Base-by-base conservation (phyloP, 2,888 invertebrate genomes). In the Steromphala cineraria region DNA sequence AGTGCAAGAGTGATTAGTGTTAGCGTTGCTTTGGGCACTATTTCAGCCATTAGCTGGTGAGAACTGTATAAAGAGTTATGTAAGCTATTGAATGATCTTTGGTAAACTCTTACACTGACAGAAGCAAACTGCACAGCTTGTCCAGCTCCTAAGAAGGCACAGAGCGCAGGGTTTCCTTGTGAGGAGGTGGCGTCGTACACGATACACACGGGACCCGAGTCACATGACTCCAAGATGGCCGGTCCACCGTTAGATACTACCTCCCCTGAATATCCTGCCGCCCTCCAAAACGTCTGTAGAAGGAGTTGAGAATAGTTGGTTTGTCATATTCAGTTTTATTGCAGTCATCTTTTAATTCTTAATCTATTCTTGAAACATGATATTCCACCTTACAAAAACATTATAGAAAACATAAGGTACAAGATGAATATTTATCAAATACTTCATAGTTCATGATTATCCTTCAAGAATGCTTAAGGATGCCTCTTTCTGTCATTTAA, bases 121-220 rank as follows among this genome's bases (percentile, higher is more conserved):
- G 83, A 85, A 36, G 87, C 78, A 90, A 90, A 91, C 78, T 91
- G 86, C 13, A 91, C 79, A 46, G 91, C 91, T 79, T 90, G 92
- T 17, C 87, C 79, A 0, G 92, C 94, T 28, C 92, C 93, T 36
- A 94, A 86, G 84, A 94, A 94, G 0, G 88, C 92, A 24, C 94
- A 90, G 13, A 94, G 82, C 19, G 94, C 94, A 36, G 94, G 93
- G 82, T 89, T 92, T 0, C 91, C 92, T 77, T 87, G 86, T 53
- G 80, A 53, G n/a, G 91, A 87, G 0, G 93, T 92, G 21, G 90
- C 92, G 87, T 94, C 94, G 86, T 91, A 93, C 4, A 90, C 88
- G 24, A 93, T 83, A 85, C 92, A 88, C 19, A 94, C 83, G 0
- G 94, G 94, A 4, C 93, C 93, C 17, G 82, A 80, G 36, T 83